A percentile compares a stretch with the other conserved stretches of the same genome.
These are phyloP conservation scores for Eupsilia transversa DNA, from an alignment of 2,888 invertebrate genomes.

Conservation along the genomic window DNA sequence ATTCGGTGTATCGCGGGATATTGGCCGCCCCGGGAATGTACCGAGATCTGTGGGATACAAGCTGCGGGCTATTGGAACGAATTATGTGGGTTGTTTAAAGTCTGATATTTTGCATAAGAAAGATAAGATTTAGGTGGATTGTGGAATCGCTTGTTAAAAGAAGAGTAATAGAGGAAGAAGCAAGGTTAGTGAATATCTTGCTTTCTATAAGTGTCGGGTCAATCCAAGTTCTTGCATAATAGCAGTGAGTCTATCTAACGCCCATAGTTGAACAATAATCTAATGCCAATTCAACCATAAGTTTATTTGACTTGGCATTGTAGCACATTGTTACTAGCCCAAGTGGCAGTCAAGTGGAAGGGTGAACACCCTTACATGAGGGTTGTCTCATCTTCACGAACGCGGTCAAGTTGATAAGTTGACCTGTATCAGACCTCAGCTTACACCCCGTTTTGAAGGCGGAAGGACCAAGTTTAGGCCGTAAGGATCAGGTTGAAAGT, in stretches of 20 bases:
- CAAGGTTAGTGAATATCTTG: neutral
- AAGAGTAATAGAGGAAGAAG: neutral
- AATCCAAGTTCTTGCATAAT: neutral
- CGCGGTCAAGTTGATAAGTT: conserved; percentile 56
- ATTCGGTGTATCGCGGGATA: conserved; percentile 39
- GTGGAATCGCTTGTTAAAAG: neutral
- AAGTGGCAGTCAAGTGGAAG: conserved; percentile 40
- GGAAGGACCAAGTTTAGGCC: conserved; percentile 21
- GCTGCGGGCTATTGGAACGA: conserved; percentile 29
- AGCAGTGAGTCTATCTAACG: neutral
- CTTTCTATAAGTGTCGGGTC: neutral
- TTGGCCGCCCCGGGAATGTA: conserved; percentile 46
- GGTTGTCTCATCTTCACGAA: conserved; percentile 8
- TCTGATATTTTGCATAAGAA: neutral
- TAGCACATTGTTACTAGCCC: conserved; percentile 43
- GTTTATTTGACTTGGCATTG: conserved; percentile 36
- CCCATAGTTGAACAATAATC: conserved; percentile 3
- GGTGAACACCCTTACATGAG: conserved; percentile 27
- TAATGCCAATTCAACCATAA: conserved; percentile 14
- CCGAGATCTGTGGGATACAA: conserved; percentile 19
- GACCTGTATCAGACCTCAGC: conserved; percentile 46
- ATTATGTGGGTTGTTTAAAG: conserved; percentile 17
- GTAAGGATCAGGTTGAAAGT: conserved; percentile 19
- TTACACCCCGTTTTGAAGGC: conserved; percentile 11
- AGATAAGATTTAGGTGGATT: conserved; percentile 5